Conservation (phyloP, 2,888 invertebrate genomes). For the Norana najaformis region DNA sequence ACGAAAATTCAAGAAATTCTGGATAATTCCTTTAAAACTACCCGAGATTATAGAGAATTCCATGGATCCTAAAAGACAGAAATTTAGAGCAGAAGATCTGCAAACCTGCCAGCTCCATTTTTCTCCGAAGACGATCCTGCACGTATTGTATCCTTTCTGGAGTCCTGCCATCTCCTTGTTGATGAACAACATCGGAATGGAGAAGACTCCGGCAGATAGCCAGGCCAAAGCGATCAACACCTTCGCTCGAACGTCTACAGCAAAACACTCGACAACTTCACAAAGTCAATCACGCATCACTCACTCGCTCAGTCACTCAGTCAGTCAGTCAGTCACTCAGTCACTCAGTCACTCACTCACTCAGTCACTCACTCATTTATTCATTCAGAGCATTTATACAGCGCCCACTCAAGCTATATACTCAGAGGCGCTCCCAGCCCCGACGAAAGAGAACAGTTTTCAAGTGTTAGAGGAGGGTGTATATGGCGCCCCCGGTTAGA, state of each 20-base stretch:
- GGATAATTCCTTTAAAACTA: neutral
- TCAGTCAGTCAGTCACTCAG: neutral
- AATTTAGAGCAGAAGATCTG: slow-evolving; percentile 26
- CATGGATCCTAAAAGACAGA: neutral
- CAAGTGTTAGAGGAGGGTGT: too few species aligned
- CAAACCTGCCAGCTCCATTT: slow-evolving; percentile 42
- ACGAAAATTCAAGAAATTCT: neutral
- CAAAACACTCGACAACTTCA: neutral
- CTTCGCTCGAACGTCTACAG: slow-evolving; percentile 50
- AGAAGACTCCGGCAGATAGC: slow-evolving; percentile 50
- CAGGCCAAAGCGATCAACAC: slow-evolving; percentile 52
- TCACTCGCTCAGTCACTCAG: neutral
- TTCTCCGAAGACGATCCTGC: slow-evolving; percentile 35
- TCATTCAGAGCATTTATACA: too few species aligned
- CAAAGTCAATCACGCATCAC: neutral
- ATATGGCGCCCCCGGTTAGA: too few species aligned
- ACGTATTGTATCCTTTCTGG: slow-evolving; percentile 35
- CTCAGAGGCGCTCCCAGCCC: too few species aligned
- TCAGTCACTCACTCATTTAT: too few species aligned
- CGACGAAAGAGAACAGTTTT: too few species aligned
- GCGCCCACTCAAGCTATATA: too few species aligned
- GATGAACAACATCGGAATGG: slow-evolving; percentile 47
- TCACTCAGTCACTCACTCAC: neutral
- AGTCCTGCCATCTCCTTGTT: slow-evolving; percentile 29
- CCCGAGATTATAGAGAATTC: too few species aligned